Conservation (phyloP, 2,888 invertebrate genomes). For the Watsonalla binaria region DNA sequence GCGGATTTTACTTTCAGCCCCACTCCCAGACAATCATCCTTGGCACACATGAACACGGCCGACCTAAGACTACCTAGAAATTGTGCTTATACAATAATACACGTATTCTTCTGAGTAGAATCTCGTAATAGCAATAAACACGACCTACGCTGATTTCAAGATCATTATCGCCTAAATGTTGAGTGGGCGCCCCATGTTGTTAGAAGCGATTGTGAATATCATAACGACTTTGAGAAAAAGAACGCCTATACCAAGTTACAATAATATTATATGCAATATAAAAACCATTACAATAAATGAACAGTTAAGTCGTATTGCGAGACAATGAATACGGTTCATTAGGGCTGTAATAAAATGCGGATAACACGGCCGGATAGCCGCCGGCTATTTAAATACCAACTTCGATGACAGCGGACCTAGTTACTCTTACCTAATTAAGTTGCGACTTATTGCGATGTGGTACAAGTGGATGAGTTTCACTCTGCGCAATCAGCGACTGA, state of each 20-base stretch:
- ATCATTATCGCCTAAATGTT: conserved; percentile 62
- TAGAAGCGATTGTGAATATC: conserved; percentile 63
- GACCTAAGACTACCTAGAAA: not conserved
- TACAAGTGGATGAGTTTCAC: conserved; percentile 22
- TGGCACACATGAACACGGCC: conserved; percentile 25
- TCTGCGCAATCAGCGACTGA: conserved; percentile 25
- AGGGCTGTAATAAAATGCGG: conserved; percentile 53
- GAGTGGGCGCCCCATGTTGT: conserved; percentile 56
- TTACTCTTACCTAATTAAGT: conserved; percentile 56
- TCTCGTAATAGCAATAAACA: conserved; percentile 49
- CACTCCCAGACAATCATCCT: conserved; percentile 33
- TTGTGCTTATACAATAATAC: conserved; percentile 1
- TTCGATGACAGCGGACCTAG: conserved; percentile 39
- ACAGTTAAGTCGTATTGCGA: conserved; percentile 55
- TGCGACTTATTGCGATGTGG: conserved; percentile 44
- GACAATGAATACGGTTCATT: conserved; percentile 63
- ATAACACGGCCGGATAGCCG: conserved; percentile 36
- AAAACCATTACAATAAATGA: conserved; percentile 51
- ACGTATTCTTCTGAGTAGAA: conserved; percentile 26
- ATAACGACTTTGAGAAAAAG: conserved; percentile 46
- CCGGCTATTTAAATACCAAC: conserved; percentile 46
- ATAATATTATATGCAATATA: conserved; percentile 41
- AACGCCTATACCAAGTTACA: conserved; percentile 34
- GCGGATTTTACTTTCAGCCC: conserved; percentile 26
- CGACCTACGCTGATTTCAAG: conserved; percentile 68